These are phyloP conservation scores for Xiphorhynchus erythropygius DNA, from an alignment of 2,797 vertebrate species.

Conservation along the genomic window DNA sequence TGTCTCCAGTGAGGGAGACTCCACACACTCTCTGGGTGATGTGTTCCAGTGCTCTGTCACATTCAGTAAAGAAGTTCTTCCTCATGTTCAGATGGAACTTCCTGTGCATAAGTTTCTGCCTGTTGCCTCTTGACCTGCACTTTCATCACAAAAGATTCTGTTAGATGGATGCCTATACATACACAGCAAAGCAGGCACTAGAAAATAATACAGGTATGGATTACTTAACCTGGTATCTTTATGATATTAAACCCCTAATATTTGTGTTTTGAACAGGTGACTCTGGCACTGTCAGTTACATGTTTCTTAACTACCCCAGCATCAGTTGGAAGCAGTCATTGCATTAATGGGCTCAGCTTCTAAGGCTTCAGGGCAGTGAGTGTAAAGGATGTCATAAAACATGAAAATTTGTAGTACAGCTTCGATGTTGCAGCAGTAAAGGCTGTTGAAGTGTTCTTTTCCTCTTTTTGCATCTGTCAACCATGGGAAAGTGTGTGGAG, in stretches of 20 bases:
- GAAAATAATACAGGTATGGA: neutral
- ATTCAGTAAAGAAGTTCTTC: neutral
- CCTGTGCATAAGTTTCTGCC: neutral
- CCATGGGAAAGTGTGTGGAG: neutral
- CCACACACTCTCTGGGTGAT: neutral
- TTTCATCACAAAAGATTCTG: neutral
- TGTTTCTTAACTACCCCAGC: neutral
- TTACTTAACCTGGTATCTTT: neutral
- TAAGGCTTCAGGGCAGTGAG: neutral
- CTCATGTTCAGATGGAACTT: neutral
- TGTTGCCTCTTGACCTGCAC: neutral
- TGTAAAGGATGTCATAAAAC: neutral
- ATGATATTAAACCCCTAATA: neutral
- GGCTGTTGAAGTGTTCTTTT: neutral
- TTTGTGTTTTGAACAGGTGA: neutral
- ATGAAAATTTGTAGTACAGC: neutral
- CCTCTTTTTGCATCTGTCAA: neutral
- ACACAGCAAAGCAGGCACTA: neutral
- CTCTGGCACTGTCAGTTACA: fast-evolving
- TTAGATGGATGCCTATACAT: neutral
- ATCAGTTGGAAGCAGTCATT: neutral
- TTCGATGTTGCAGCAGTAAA: neutral
- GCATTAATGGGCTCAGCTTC: neutral
- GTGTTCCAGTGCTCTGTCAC: neutral
- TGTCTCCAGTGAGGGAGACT: neutral